These are phyloP conservation scores for Dryoscopus gambensis DNA, from an alignment of 2,113 vertebrate species.

Conservation along the genomic window DNA sequence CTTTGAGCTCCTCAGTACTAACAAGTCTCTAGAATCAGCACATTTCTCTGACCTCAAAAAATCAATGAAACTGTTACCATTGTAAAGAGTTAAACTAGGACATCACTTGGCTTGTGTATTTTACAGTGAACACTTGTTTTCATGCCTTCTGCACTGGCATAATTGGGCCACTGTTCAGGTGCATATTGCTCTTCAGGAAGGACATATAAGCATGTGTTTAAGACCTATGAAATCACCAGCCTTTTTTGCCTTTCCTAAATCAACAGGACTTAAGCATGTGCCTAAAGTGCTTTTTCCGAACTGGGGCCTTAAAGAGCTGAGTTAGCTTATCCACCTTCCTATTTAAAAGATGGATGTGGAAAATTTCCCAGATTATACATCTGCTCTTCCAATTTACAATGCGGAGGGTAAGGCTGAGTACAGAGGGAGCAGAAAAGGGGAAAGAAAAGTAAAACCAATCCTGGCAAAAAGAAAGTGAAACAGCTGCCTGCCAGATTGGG, in stretches of 20 bases:
- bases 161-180: constrained; percentile 31
- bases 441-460: constrained; percentile 28
- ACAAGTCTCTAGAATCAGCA: not conserved
- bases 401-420: not conserved
- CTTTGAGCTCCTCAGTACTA: not conserved
- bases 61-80: not conserved
- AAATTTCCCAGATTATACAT: constrained; percentile 65
- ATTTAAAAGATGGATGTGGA: constrained; percentile 62
- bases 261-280: constrained; percentile 58
- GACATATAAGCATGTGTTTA: constrained; percentile 65
- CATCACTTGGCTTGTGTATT: not conserved
- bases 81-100: not conserved
- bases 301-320: constrained; percentile 39
- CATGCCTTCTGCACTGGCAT: constrained; percentile 11
- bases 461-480: constrained; percentile 32
- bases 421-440: constrained; percentile 7
- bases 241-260: constrained; percentile 58
- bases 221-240: constrained; percentile 58
- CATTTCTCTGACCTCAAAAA: not conserved
- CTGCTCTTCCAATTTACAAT: constrained; percentile 53
- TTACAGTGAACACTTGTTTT: not conserved
- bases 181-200: constrained; percentile 49
- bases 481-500: constrained; percentile 51
- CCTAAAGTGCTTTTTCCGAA: constrained; percentile 57
- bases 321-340: constrained; percentile 56